A percentile compares a stretch with the other conserved stretches of the same genome.
Conservation (phyloP, 2,888 invertebrate genomes). For the Ormyrus thymus region DNA sequence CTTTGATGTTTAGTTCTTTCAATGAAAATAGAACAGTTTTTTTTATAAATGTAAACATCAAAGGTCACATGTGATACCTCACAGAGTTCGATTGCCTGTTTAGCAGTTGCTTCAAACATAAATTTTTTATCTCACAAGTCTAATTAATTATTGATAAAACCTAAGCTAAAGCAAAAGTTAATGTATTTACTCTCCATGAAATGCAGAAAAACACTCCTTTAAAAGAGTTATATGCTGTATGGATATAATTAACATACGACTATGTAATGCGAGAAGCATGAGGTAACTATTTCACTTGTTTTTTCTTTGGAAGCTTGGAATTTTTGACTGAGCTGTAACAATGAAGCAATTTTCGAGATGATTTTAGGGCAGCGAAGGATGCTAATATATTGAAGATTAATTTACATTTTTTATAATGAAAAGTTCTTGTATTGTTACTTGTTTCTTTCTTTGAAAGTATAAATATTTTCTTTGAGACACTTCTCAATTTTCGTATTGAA, state of each 20-base stretch:
- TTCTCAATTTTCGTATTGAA: background rate
- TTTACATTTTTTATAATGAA: constrained; percentile 1
- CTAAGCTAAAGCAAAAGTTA: too few relatives aligned
- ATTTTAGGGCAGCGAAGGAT: background rate
- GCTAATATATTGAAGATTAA: background rate
- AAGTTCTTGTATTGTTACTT: background rate
- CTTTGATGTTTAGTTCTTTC: background rate
- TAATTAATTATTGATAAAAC: too few relatives aligned
- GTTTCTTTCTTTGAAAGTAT: background rate
- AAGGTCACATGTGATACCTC: constrained; percentile 24
- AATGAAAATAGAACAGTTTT: constrained; percentile 1
- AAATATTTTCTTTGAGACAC: background rate
- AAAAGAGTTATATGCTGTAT: too few relatives aligned
- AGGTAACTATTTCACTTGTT: too few relatives aligned
- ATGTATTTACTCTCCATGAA: too few relatives aligned
- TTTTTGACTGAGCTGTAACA: too few relatives aligned
- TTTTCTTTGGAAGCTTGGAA: too few relatives aligned
- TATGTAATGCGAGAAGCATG: too few relatives aligned
- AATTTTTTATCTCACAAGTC: too few relatives aligned
- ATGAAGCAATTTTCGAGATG: background rate
- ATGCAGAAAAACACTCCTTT: too few relatives aligned
- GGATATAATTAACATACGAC: too few relatives aligned
- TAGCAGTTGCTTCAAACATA: background rate
- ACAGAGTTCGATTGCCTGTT: constrained; percentile 35
- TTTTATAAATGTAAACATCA: background rate